Evolutionary conservation across 1,140 invertebrate genomes (phyloP), one percentile per base, ranked within the genome.

Genomic region (Drosophila sp.): DNA sequence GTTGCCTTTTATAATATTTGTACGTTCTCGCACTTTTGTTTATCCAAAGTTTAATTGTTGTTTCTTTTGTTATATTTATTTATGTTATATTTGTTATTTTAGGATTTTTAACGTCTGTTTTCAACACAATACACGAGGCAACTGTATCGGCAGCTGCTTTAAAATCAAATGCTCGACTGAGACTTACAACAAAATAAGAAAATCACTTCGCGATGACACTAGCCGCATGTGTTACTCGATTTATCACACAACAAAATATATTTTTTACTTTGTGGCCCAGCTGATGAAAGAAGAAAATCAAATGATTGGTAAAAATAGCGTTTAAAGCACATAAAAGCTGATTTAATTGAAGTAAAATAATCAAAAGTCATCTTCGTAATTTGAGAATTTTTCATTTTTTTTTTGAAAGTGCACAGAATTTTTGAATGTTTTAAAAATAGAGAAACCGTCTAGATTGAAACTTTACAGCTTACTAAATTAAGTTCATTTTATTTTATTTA

Each of bases 131-230:
- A 9, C 29, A 25, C n/a, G 27, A n/a, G 9, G 9, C 46, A 53
- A 45, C 38, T 45, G 48, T 43, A 54, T 53, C 7, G 58, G 18
- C 66, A 70, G 48, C 66, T 70, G 66, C 29, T 62, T 53, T 62
- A 16, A 14, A 25, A 18, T 11, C 62, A 36, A 50, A 29, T 51
- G 59, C 13, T 63, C 16, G 5, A 43, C 40, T 13, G 9, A 36
- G n/a, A 38, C 36, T 38, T 13, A 38, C n/a, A 38, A 3, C n/a
- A 13, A 38, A 38, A 11, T 38, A 38, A 38, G 34, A 11, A 38
- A 38, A 11, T 38, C 34, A 11, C 11, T 8, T n/a, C 4, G 11
- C 34, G n/a, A n/a, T 38, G 11, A 38, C 36, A 38, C 36, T 38
- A 38, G 5, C 5, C 2, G n/a, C n/a, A 38, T 3, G n/a, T 4